Conservation (phyloP, 2,888 invertebrate species). For the Ellobium chinense region DNA sequence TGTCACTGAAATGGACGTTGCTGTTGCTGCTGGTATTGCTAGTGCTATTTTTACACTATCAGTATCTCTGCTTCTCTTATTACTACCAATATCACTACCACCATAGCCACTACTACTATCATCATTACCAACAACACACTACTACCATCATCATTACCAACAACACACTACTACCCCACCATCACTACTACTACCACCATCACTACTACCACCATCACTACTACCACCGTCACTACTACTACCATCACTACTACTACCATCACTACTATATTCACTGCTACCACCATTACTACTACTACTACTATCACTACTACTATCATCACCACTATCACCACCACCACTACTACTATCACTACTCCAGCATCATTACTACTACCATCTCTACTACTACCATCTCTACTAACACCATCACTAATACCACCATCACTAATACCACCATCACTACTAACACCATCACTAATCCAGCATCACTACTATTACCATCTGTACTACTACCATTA, state of each 20-base stretch:
- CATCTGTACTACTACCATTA: no score
- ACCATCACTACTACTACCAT: constrained; percentile 8
- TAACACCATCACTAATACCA: no score
- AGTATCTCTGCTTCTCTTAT: neutral
- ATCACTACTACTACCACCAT: neutral
- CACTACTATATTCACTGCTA: no score
- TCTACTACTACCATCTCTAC: no score
- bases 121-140: no score
- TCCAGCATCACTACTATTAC: no score
- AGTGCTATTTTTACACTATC: neutral
- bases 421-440: no score
- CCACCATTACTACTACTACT: constrained; percentile 12
- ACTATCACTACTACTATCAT: constrained; percentile 6
- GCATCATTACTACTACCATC: neutral
- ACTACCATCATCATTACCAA: no score
- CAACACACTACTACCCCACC: no score
- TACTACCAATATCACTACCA: no score
- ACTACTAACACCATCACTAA: no score
- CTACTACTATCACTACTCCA: neutral
- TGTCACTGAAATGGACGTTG: neutral
- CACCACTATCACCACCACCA: neutral
- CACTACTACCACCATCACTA: neutral
- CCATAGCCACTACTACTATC: no score
- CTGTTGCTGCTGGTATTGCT: neutral
- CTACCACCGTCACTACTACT: neutral